Base-by-base conservation (phyloP, 2,888 invertebrate genomes). In the Synergus itoensis region DNA sequence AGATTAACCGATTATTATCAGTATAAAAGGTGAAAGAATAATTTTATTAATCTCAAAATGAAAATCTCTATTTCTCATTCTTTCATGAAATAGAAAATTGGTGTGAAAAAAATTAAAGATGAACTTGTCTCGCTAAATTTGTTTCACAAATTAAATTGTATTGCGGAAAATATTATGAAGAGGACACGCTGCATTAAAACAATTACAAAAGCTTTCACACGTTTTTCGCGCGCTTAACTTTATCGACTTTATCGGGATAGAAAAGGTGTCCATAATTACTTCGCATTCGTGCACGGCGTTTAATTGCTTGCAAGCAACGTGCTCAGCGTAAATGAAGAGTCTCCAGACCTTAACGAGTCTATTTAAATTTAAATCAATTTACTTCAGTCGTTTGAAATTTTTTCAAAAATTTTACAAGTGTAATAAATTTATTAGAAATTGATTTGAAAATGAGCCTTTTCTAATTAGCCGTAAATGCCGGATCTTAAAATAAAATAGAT, bases 221-320 rank as follows among this genome's bases (percentile, higher is more conserved):
- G 48, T 60, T 60, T 60, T 18, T 60, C 21, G 8, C 11, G 5
- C 11, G 21, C 60, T 60, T 21, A 60, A 60, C 21, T 60, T 60
- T 21, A 60, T 60, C 9, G 60, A 60, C 60, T 60, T 60, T 60
- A 60, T 60, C 60, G 60, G 18, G 43, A 65, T 43, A n/a, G 65
- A 73, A 79, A 65, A 78, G 75, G 76, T 79, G 79, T 64, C 63
- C 28, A 79, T 60, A 60, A 60, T 79, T 79, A 75, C 79, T 63
- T 45, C 45, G 63, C 48, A 45, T 60, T 79, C 76, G 73, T 16
- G 36, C 75, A 63, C 28, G 76, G 43, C 40, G 57, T 53, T 76
- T 77, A 76, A 79, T 79, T 77, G 18, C 63, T 67, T 64, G 63
- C 53, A 60, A 45, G 64, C 76, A 79, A 79, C 79, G 76, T 79